phyloP scores from a whole-genome alignment of 92 coral and sea anemone genomes.

The Palythoa caribaeorum region DNA sequence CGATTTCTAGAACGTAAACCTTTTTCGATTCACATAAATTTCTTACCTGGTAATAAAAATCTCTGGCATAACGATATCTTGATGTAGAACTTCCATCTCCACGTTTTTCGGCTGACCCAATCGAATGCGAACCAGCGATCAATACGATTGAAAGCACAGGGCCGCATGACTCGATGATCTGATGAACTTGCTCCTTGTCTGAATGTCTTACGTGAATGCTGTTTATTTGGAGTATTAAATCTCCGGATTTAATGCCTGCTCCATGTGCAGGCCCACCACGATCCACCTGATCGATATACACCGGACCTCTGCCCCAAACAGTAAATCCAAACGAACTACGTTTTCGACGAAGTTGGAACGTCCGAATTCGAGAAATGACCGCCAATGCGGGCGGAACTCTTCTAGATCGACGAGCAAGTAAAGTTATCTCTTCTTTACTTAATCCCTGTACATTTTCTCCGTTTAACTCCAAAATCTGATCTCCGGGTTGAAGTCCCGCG shows the following conservation, averaged over 20 bases:
- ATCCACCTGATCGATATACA: slow-evolving; percentile 86
- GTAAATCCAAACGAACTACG: slow-evolving; percentile 93
- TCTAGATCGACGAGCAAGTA: slow-evolving; percentile 89
- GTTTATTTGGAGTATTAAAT: slow-evolving; percentile 90
- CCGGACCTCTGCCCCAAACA: slow-evolving; percentile 97
- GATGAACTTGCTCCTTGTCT: slow-evolving; percentile 83
- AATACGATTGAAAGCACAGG: slow-evolving; percentile 85
- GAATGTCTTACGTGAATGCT: slow-evolving; percentile 85
- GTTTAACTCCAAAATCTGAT: slow-evolving; percentile 94
- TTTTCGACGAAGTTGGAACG: slow-evolving; percentile 87
- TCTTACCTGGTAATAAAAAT: slow-evolving; percentile 90
- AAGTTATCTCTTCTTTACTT: slow-evolving; percentile 82
- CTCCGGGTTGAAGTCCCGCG: slow-evolving; percentile 98
- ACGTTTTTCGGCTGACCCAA: slow-evolving; percentile 76
- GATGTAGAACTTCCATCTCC: slow-evolving; percentile 78
- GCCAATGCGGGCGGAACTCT: slow-evolving; percentile 97
- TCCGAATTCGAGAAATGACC: slow-evolving; percentile 98
- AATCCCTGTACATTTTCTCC: slow-evolving; percentile 96
- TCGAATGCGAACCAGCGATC: slow-evolving; percentile 92
- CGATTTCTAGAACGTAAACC: not conserved
- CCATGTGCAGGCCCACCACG: slow-evolving; percentile 85
- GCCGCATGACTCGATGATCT: slow-evolving; percentile 85
- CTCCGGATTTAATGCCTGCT: slow-evolving; percentile 91
- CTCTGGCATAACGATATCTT: slow-evolving; percentile 86
- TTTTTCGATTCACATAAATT: not conserved